Conservation (phyloP, 2,888 invertebrate genomes). For the Autographa pulchrina region DNA sequence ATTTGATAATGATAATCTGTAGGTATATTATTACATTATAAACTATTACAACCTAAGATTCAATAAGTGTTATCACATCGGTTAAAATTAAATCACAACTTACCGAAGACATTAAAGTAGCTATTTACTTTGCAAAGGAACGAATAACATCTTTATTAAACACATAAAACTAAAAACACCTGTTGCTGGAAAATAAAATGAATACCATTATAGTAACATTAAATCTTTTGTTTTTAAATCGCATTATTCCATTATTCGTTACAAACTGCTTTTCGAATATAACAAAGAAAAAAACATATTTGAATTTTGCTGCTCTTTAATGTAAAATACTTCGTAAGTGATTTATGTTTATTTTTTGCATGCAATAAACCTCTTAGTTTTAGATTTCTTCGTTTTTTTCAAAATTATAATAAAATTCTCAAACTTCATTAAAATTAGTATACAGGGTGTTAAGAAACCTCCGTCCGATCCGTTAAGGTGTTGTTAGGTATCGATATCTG, state of each 20-base stretch:
- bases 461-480: no score
- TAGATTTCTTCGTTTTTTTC: constrained; percentile 7
- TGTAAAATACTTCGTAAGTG: neutral
- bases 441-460: no score
- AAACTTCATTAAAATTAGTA: no score
- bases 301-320: neutral
- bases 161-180: constrained; percentile 4
- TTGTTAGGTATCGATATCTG: no score
- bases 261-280: constrained; percentile 11
- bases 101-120: neutral
- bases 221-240: neutral
- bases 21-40: no score
- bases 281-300: constrained; percentile 1
- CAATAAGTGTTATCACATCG: no score
- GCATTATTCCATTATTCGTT: constrained; percentile 2
- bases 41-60: no score
- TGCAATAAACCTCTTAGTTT: constrained; percentile 8
- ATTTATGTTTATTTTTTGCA: constrained; percentile 27
- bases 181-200: neutral
- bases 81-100: no score
- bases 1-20: no score
- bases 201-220: neutral
- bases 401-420: neutral
- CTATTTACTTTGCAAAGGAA: neutral
- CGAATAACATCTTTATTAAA: neutral